Conservation (phyloP, 1,140 invertebrate genomes). For the Lerema accius region DNA sequence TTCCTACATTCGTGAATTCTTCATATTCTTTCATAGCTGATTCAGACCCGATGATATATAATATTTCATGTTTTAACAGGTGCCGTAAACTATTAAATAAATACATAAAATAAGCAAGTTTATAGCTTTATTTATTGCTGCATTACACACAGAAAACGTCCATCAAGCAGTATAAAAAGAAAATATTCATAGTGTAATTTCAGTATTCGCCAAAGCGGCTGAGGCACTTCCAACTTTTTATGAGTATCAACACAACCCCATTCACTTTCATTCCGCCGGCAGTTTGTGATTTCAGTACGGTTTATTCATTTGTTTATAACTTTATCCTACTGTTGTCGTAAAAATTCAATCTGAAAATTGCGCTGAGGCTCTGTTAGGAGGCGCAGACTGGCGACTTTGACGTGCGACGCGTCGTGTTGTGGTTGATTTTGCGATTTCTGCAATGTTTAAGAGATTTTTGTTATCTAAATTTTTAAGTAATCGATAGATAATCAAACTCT, state of each 20-base stretch:
- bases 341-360: conserved; percentile 73
- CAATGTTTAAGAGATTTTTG: no score
- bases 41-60: no score
- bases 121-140: background rate
- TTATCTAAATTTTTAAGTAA: no score
- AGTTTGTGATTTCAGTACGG: conserved; percentile 87
- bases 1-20: no score
- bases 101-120: background rate
- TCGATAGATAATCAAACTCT: no score
- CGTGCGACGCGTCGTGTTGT: background rate
- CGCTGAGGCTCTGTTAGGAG: conserved; percentile 32
- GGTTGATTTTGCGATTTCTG: background rate
- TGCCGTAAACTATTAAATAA: no score
- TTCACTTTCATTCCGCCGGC: conserved; percentile 42
- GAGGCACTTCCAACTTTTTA: conserved; percentile 31
- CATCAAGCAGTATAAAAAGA: background rate
- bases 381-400: conserved; percentile 7
- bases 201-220: conserved; percentile 19
- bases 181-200: conserved; percentile 26
- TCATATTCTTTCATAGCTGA: no score
- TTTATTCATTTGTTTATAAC: conserved; percentile 73
- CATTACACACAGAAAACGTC: background rate
- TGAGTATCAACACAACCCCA: conserved; percentile 35
- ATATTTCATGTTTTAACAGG: no score
- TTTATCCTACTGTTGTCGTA: conserved; percentile 62